Evolutionary conservation across 2,113 vertebrate genomes (phyloP).

Genomic region (Thomomys bottae): DNA sequence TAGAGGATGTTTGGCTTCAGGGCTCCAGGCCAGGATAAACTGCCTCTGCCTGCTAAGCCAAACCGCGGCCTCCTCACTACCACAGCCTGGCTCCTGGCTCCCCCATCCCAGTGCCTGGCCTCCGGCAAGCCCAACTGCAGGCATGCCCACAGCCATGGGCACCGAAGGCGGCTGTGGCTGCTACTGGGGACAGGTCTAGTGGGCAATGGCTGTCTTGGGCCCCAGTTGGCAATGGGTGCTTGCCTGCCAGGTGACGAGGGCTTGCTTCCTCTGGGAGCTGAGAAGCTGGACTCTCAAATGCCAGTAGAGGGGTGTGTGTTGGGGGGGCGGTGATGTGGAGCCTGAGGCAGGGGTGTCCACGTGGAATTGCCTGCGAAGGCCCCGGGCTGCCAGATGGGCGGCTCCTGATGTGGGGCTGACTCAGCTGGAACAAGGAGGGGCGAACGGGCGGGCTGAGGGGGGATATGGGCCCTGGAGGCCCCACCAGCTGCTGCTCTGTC

Average conservation of each 20-base stretch:
- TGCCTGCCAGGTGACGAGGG: not conserved
- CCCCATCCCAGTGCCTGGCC: not conserved
- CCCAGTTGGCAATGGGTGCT: not conserved
- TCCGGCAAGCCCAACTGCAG: not conserved
- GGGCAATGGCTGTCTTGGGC: not conserved
- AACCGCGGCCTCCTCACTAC: constrained; percentile 66
- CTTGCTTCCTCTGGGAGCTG: not conserved
- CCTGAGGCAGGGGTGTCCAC: not conserved
- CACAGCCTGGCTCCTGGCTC: not conserved
- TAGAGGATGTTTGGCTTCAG: constrained; percentile 76
- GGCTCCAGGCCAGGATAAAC: constrained; percentile 66
- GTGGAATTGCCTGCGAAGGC: constrained; percentile 37
- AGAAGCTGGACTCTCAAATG: not conserved
- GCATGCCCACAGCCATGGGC: not conserved
- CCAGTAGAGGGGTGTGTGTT: not conserved
- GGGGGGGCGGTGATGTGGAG: not conserved
- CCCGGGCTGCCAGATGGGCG: constrained; percentile 58
- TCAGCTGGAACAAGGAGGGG: constrained; percentile 40
- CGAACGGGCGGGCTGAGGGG: not conserved
- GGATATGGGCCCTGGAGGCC: not conserved
- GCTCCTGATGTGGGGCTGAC: constrained; percentile 65
- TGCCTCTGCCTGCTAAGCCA: constrained; percentile 70
- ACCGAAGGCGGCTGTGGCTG: not conserved
- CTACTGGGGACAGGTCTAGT: not conserved
- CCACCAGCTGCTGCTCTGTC: not conserved